Evolutionary conservation across 2,888 invertebrate genomes (phyloP).

Genomic region (Ophraella communa): DNA sequence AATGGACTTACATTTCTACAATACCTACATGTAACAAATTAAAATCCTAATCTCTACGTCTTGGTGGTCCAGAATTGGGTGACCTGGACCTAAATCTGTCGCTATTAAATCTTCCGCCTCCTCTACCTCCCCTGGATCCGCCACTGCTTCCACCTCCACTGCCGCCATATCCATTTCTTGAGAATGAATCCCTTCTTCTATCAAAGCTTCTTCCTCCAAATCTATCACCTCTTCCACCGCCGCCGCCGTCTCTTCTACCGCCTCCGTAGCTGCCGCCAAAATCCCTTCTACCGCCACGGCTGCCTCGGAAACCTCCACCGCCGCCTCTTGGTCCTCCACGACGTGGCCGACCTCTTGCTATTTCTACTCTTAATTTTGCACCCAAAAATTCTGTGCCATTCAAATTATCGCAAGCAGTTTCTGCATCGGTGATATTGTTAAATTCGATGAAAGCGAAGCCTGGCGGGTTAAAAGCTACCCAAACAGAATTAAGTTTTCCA

Average conservation of each 20-base stretch:
- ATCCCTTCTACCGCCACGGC: conserved; percentile 55
- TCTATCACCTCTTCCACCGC: conserved; percentile 57
- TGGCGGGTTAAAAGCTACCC: conserved; percentile 93
- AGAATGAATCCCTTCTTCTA: conserved; percentile 43
- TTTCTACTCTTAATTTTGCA: conserved; percentile 86
- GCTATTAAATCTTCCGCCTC: conserved; percentile 45
- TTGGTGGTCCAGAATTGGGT: conserved; percentile 43
- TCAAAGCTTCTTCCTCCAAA: conserved; percentile 39
- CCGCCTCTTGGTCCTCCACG: conserved; percentile 67
- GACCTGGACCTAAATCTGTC: conserved; percentile 50
- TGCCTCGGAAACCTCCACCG: conserved; percentile 63
- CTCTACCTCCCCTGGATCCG: conserved; percentile 42
- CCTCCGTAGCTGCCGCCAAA: conserved; percentile 43
- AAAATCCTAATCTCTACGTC: conserved; percentile 39
- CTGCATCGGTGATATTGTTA: conserved; percentile 86
- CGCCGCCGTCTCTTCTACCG: conserved; percentile 46
- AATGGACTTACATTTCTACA: conserved; percentile 18
- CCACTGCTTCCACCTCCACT: conserved; percentile 47
- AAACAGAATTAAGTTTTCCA: conserved; percentile 89
- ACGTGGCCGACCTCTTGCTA: conserved; percentile 81
- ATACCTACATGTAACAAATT: conserved; percentile 9
- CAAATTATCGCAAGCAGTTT: conserved; percentile 86
- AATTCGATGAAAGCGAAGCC: conserved; percentile 95
- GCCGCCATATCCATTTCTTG: conserved; percentile 38
- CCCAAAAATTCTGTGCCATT: conserved; percentile 89